A percentile compares a stretch with the other conserved stretches of the same genome.
Conservation (phyloP, 2,888 invertebrate genomes). For the Euplexia lucipara region DNA sequence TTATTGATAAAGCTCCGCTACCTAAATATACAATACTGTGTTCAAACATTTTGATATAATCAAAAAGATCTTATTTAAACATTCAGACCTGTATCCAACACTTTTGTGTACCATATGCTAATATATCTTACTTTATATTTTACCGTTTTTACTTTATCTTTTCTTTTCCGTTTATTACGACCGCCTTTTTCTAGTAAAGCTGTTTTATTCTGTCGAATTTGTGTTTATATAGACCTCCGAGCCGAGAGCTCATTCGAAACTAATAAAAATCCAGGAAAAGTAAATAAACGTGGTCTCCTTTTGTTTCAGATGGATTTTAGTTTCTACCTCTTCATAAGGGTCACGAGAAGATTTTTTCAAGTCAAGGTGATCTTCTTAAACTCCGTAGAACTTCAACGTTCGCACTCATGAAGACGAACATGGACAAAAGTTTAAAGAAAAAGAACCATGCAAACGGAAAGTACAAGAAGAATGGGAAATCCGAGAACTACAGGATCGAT, state of each 20-base stretch:
- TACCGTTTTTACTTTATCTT: constrained; percentile 62
- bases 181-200: constrained; percentile 80
- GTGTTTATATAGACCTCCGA: constrained; percentile 69
- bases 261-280: constrained; percentile 51
- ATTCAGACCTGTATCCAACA: constrained; percentile 14
- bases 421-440: constrained; percentile 86
- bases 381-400: constrained; percentile 29
- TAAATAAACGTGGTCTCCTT: constrained; percentile 57
- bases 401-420: constrained; percentile 72
- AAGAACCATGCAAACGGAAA: constrained; percentile 87
- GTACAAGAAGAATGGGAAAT: constrained; percentile 86
- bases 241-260: constrained; percentile 62
- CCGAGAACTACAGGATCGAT: constrained; percentile 79
- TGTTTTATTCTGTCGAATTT: constrained; percentile 76
- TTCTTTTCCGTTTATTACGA: constrained; percentile 72
- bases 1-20: constrained; percentile 18
- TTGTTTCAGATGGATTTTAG: constrained; percentile 72
- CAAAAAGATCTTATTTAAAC: constrained; percentile 38
- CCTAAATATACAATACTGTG: constrained; percentile 19
- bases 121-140: constrained; percentile 68
- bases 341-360: constrained; percentile 49
- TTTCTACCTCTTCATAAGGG: constrained; percentile 46
- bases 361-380: constrained; percentile 40
- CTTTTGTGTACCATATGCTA: constrained; percentile 63
- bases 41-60: constrained; percentile 31